phyloP scores from a whole-genome alignment of 2,888 invertebrate genomes.

The Tillus elongatus region DNA sequence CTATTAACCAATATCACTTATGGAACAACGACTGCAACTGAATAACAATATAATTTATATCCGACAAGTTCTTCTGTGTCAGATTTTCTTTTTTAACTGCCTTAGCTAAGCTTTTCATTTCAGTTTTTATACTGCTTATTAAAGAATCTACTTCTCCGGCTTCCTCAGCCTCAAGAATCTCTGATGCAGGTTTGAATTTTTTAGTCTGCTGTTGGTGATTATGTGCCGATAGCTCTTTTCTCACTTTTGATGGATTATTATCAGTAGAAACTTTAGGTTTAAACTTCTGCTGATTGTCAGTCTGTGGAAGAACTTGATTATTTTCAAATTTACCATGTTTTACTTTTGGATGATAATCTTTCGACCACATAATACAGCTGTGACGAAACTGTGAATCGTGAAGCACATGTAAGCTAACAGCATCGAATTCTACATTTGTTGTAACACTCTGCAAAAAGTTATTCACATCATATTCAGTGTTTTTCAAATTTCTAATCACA shows the following conservation, averaged over 20 bases:
- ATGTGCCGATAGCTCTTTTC: not conserved
- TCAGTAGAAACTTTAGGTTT: not conserved
- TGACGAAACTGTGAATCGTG: no score
- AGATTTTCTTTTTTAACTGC: slow-evolving; percentile 23
- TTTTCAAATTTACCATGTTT: no score
- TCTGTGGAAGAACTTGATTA: no score
- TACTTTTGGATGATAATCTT: no score
- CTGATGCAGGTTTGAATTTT: no score
- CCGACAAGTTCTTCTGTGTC: slow-evolving; percentile 22
- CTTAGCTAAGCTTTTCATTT: slow-evolving; percentile 24
- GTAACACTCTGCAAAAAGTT: no score
- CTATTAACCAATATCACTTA: no score
- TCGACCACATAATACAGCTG: no score
- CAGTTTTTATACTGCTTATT: slow-evolving; percentile 21
- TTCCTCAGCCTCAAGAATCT: slow-evolving; percentile 11
- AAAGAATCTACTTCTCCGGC: slow-evolving; percentile 15
- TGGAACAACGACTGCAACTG: slow-evolving; percentile 22
- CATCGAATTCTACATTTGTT: no score
- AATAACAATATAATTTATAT: slow-evolving; percentile 22
- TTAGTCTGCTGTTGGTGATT: not conserved
- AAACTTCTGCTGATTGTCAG: no score
- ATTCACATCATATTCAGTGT: no score
- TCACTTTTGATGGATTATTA: not conserved
- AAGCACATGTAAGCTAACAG: no score
- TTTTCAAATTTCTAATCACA: not conserved